Percentiles rank a stretch among this genome's conserved stretches.
phyloP scores from a whole-genome alignment of 1,140 invertebrate genomes.

The Pygmarrhopalites habei region DNA sequence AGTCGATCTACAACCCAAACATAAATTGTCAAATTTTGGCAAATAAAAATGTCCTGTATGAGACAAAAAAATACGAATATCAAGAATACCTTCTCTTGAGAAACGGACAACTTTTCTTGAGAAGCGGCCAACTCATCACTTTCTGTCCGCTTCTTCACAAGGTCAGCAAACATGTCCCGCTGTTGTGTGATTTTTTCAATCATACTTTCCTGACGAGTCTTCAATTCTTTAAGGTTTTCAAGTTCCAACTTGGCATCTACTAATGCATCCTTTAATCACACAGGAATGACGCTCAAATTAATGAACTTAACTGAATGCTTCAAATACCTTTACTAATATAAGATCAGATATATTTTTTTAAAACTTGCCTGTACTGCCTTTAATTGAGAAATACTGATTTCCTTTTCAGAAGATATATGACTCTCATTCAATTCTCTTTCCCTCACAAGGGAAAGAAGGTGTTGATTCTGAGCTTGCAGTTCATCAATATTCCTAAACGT shows the following conservation, averaged over 20 bases:
- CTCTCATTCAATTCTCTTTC: slow-evolving; percentile 51
- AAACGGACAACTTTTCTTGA: too few species aligned
- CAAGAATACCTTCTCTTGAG: slow-evolving; percentile 3
- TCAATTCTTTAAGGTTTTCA: slow-evolving; percentile 57
- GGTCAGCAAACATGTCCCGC: slow-evolving; percentile 77
- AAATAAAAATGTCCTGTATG: too few species aligned
- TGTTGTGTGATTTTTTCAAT: slow-evolving; percentile 69
- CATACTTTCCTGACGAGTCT: slow-evolving; percentile 69
- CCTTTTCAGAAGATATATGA: slow-evolving; percentile 43
- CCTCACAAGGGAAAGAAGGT: slow-evolving; percentile 68
- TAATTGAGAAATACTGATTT: background rate
- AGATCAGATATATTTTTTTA: too few species aligned
- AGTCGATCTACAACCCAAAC: background rate
- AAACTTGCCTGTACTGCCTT: background rate
- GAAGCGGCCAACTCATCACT: too few species aligned
- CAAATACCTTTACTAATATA: too few species aligned
- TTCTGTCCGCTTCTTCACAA: slow-evolving; percentile 54
- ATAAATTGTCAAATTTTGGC: too few species aligned
- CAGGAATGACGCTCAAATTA: background rate
- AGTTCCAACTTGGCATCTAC: slow-evolving; percentile 49
- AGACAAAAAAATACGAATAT: too few species aligned
- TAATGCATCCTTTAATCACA: slow-evolving; percentile 44
- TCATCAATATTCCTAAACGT: slow-evolving; percentile 82
- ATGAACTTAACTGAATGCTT: background rate
- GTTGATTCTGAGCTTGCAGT: slow-evolving; percentile 79